A percentile compares a stretch with the other conserved stretches of the same genome.
Conservation (phyloP, 2,888 invertebrate species). For the Ophion costatus region DNA sequence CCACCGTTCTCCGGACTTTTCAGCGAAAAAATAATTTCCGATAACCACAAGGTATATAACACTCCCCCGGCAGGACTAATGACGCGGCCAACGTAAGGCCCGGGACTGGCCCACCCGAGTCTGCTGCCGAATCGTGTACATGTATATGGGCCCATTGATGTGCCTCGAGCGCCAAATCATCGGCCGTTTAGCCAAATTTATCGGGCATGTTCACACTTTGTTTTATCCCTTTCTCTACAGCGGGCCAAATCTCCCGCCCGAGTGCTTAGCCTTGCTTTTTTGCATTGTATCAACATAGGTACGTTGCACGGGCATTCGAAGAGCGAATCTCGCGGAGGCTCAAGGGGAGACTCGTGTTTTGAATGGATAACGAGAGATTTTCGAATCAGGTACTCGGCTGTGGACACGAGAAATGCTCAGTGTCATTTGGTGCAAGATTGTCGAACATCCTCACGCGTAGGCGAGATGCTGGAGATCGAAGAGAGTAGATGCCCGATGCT, state of each 20-base stretch:
- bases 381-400: neutral
- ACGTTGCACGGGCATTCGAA: too few species aligned
- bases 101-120: slow-evolving; percentile 45
- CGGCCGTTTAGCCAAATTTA: slow-evolving; percentile 81
- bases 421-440: neutral
- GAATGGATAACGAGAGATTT: too few species aligned
- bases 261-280: too few species aligned
- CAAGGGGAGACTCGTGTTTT: too few species aligned
- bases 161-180: slow-evolving; percentile 73
- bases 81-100: slow-evolving; percentile 47
- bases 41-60: slow-evolving; percentile 72
- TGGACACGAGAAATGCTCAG: neutral
- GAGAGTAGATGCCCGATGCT: neutral
- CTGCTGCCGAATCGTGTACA: slow-evolving; percentile 43
- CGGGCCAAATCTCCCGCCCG: neutral
- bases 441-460: neutral
- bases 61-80: slow-evolving; percentile 63
- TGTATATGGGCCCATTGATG: neutral
- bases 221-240: slow-evolving; percentile 69
- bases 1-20: slow-evolving; percentile 37
- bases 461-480: neutral
- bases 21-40: slow-evolving; percentile 77
- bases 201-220: slow-evolving; percentile 80
- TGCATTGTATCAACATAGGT: too few species aligned
- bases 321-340: too few species aligned